Base-by-base conservation (phyloP, 2,113 vertebrate species). In the Uria lomvia region DNA sequence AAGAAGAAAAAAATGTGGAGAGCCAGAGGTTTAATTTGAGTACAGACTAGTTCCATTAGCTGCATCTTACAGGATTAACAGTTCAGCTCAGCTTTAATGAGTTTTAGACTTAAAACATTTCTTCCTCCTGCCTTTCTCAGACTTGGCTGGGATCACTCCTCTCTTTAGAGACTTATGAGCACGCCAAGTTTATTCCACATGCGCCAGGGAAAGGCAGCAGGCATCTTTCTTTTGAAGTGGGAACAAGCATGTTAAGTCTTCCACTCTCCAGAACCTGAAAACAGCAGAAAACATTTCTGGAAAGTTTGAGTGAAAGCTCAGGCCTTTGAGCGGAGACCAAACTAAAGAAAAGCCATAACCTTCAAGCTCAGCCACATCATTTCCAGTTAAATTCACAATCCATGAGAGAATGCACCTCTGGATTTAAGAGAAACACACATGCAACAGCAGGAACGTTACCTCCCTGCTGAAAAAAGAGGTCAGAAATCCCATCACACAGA, bases 161-260 rank as follows among this genome's bases (percentile, higher is more conserved):
- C 71, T 63, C 90, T 70, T 29, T 36, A 38, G 59, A 47, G 84
- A 26, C 59, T 40, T 4, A 36, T 3, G 17, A 67, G 59, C 58
- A 29, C 2, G 55, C 92, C 95, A 88, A 91, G 90, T 65, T 58
- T 49, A 34, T 26, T 60, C 83, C 59, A 21, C 70, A 34, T 14
- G 3, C 5, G 32, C 83, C 92, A 68, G 74, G 79, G 60, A 52
- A 58, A 81, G 87, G 87, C 87, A 59, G 83, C 38, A 73, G 79
- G 83, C 71, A 60, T 38, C 50, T 47, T 14, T n/a, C 79, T 23
- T 88, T 50, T 53, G 90, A 93, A 91, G 74, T 70, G 92, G 92
- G 70, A 88, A 94, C 30, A 6, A 77, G 70, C 65, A n/a, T 6
- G 8, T 49, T 32, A 67, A 80, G n/a, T 12, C 70, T 75, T 73